Base-by-base conservation (phyloP, 2,888 invertebrate species). In the Autographa gamma region DNA sequence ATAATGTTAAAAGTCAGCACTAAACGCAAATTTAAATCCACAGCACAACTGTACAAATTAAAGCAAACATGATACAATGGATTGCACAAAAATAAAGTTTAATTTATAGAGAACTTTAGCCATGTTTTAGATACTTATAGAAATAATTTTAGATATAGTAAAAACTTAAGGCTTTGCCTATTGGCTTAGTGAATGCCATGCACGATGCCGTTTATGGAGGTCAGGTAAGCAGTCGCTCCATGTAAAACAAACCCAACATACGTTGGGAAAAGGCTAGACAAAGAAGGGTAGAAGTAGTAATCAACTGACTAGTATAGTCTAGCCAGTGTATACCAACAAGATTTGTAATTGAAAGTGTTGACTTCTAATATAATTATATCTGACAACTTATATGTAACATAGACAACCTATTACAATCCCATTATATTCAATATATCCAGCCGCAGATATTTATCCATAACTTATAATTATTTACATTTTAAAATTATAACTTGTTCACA, bases 391-490 rank as follows among this genome's bases (percentile, higher is more conserved):
- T 54, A 54, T 19, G 9, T 54, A 54, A 54, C 43, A 54, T 56
- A 19, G 11, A 13, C 54, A 56, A 19, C 19, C 25, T 54, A 54
- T 54, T 54, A 54, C 54, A 18, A 56, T 56, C 54, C 54, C 54
- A 19, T 19, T 19, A 54, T 25, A 54, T 48, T 16, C 7, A 48
- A 48, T 48, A 16, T n/a, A 48, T 48, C 48, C 54, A 54, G 19
- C 18, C n/a, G n/a, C n/a, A n/a, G n/a, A 25, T 56, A 19, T 25
- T 56, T 56, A 56, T 56, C 54, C 1, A 56, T 56, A 56, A 56
- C 54, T 56, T 56, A 56, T 56, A 56, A 13, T 56, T 56, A 56
- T 16, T 14, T 18, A 54, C 9, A 56, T 56, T 56, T 56, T 25
- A 9, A 25, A 56, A 61, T 43, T 41, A 48, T 31, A 52, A 18